Conservation (phyloP, 2,113 vertebrate genomes). For the Hydrochoerus hydrochaeris region DNA sequence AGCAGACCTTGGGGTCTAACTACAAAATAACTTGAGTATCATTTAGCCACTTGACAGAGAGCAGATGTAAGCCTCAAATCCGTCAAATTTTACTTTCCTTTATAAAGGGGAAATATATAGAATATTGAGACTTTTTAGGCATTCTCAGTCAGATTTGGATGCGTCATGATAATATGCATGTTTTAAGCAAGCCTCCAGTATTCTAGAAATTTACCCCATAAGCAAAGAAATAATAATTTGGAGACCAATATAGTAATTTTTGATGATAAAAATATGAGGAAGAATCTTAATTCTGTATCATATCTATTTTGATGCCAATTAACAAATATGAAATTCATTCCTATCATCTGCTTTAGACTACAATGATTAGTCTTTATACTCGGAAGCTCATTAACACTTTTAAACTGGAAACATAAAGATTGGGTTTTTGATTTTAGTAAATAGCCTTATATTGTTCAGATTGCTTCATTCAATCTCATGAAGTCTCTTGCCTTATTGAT, state of each 20-base stretch:
- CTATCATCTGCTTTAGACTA: background rate
- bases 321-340: background rate
- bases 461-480: background rate
- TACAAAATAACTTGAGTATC: slow-evolving; percentile 18
- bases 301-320: background rate
- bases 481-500: background rate
- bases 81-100: background rate
- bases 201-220: background rate
- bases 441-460: background rate
- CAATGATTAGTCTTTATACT: background rate
- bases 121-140: background rate
- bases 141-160: background rate
- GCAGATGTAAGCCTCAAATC: slow-evolving; percentile 11
- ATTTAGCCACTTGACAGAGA: slow-evolving; percentile 24
- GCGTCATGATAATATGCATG: background rate
- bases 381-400: background rate
- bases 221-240: background rate
- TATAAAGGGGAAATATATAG: background rate
- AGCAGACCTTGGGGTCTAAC: background rate
- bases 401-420: background rate
- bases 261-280: background rate
- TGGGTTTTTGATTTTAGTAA: background rate
- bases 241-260: background rate
- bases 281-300: background rate
- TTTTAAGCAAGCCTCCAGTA: background rate